A percentile compares a stretch with the other conserved stretches of the same genome.
phyloP scores from a whole-genome alignment of 2,888 invertebrate genomes.

The Serrognathus titanus region DNA sequence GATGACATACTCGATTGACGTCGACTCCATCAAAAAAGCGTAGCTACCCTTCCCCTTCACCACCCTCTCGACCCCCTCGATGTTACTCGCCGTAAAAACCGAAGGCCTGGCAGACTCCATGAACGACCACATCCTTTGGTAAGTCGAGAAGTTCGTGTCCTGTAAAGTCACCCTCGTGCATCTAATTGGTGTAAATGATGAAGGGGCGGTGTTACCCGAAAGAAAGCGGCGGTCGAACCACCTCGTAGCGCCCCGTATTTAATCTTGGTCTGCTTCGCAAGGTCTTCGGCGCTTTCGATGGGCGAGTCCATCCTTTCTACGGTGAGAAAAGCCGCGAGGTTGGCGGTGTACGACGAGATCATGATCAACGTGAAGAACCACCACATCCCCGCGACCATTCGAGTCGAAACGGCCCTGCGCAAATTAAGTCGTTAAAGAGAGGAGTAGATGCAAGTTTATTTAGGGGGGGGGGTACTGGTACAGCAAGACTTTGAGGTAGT shows the following conservation, averaged over 20 bases:
- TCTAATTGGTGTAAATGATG: slow-evolving; percentile 59
- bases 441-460: background rate
- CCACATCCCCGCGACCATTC: slow-evolving; percentile 90
- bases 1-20: slow-evolving; percentile 91
- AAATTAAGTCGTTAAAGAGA: slow-evolving; percentile 23
- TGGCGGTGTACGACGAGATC: slow-evolving; percentile 96
- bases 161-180: slow-evolving; percentile 42
- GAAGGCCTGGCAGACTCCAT: slow-evolving; percentile 87
- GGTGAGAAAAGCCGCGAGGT: slow-evolving; percentile 90
- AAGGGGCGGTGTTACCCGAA: slow-evolving; percentile 63
- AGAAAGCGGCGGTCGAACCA: slow-evolving; percentile 93
- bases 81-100: slow-evolving; percentile 81
- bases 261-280: slow-evolving; percentile 94
- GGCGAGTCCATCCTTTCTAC: slow-evolving; percentile 92
- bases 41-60: slow-evolving; percentile 81
- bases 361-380: slow-evolving; percentile 95
- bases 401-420: slow-evolving; percentile 76
- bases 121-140: slow-evolving; percentile 93
- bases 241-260: slow-evolving; percentile 93
- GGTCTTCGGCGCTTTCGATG: slow-evolving; percentile 92
- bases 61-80: slow-evolving; percentile 88
- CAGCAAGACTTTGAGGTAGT: slow-evolving; percentile 19
- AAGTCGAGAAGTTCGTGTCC: slow-evolving; percentile 92
- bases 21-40: slow-evolving; percentile 97
- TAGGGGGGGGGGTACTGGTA: slow-evolving; percentile 9